Evolutionary conservation across 2,888 invertebrate genomes (phyloP), one percentile per base, ranked within the genome.

Genomic region (Philereme transversata): DNA sequence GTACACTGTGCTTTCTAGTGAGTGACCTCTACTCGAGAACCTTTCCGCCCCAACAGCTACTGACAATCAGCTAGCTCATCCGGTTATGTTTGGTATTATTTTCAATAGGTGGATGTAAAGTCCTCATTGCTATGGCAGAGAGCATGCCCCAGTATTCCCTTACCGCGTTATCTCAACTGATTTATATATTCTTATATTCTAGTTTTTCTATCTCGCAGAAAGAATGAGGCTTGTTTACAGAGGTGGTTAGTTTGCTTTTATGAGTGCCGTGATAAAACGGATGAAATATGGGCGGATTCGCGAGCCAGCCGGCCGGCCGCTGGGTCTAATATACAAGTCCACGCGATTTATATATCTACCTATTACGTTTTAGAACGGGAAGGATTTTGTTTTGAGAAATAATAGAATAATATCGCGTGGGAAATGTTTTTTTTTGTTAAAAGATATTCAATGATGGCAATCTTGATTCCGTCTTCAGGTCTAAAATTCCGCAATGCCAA

Each of bases 101-200:
- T 22, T 22, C 22, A 22, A 22, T 22, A 22, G 22, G 22, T 22
- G 22, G 22, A 22, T 22, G 22, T 22, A 22, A 22, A 22, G 22
- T 7, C 43, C 9, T n/a, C 8, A 43, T 7, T 45, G 62, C 44
- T 62, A 7, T 48, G 45, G 51, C n/a, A 35, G 51, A 48, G 40
- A 4, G 8, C 35, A 10, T 4, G 45, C 51, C 49, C 7, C 47
- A 46, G 58, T 60, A 57, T 61, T 64, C 59, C 51, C 59, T 50
- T 47, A 54, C 55, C 59, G 46, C 60, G 57, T 58, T 69, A 69
- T 67, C 67, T 64, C 60, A 35, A 50, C 65, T 65, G 59, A 69
- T 69, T 69, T 69, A 65, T 67, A 69, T 69, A 67, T 69, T 69
- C 64, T 66, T 69, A 62, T 62, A 62, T 62, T 62, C 60, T 65